Evolutionary conservation across 2,797 vertebrate genomes (phyloP), one percentile per base, ranked within the genome.

Genomic region (Rhyacichthys aspro): DNA sequence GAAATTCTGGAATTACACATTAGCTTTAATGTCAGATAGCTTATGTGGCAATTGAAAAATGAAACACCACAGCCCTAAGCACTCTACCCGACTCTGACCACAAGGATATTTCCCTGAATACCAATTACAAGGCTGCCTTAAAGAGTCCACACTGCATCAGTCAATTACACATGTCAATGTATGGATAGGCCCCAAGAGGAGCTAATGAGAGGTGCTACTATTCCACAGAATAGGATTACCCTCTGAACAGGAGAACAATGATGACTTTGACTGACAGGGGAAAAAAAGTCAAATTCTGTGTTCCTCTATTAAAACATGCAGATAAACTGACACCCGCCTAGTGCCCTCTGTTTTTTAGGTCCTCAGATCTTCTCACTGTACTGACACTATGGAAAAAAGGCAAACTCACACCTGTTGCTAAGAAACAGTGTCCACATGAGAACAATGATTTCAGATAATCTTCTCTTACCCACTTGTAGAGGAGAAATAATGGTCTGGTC

Each of bases 91-190:
- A 28, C 12, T 14, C 2, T 41, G 11, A 14, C 36, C 18, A 19
- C 50, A 9, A 53, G 36, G 39, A 17, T 53, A 19, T 53, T 53
- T 41, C 39, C 18, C 50, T 53, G 42, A 56, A 39, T 23, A 39
- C 18, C 37, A 39, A 23, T 43, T 41, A 41, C 49, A 52, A 52
- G 36, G 23, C 17, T 37, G 18, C 36, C 36, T 39, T 53, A 53
- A 53, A 39, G 50, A 53, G 50, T 39, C 50, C 36, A 39, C 50
- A 53, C 36, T 12, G 23, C 50, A 23, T 53, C 50, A 41, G 50
- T 53, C 50, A 53, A 53, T 53, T 53, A 53, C 50, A n/a, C 1
- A 12, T 39, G 50, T 53, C 50, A 53, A 53, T 53, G 17, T 39
- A 53, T 52, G 34, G 48, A 52, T 33, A 38, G 15, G 7, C 23